Evolutionary conservation across 1,140 invertebrate species (phyloP).

Genomic region (Heliothis virescens): DNA sequence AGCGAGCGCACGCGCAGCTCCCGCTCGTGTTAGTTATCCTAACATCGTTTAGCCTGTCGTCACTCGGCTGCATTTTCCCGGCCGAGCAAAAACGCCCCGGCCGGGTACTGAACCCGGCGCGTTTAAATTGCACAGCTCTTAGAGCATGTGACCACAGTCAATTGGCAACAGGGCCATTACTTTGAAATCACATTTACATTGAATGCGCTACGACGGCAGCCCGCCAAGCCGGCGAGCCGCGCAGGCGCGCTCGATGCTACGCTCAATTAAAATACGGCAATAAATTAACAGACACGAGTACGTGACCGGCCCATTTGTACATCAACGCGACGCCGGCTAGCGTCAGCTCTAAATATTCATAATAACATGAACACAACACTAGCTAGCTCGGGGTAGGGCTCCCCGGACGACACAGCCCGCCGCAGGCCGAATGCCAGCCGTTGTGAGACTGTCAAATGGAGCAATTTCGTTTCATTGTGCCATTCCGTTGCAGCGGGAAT

Average conservation of each 20-base stretch:
- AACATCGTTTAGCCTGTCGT: constrained; percentile 51
- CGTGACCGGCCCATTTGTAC: constrained; percentile 22
- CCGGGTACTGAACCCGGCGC: constrained; percentile 52
- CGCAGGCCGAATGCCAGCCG: too few species aligned
- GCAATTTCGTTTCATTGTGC: constrained; percentile 6
- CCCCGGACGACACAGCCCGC: too few species aligned
- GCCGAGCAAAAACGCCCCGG: constrained; percentile 36
- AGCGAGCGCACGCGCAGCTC: constrained; percentile 19
- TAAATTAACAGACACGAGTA: constrained; percentile 71
- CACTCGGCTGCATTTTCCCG: constrained; percentile 28
- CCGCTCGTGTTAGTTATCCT: constrained; percentile 44
- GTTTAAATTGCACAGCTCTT: constrained; percentile 42
- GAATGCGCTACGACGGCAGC: constrained; percentile 64
- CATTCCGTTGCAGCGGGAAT: background rate
- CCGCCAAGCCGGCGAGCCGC: constrained; percentile 51
- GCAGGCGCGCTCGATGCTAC: constrained; percentile 54
- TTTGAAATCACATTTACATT: constrained; percentile 79
- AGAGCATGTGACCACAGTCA: constrained; percentile 53
- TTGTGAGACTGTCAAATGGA: background rate
- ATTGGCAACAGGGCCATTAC: constrained; percentile 73
- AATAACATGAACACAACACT: background rate
- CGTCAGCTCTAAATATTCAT: background rate
- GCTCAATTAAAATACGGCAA: constrained; percentile 79
- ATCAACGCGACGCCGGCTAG: constrained; percentile 45
- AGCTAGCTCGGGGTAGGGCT: too few species aligned